A percentile compares a stretch with the other conserved stretches of the same genome.
Conservation (phyloP, 1,140 invertebrate genomes). For the Chionoecetes opilio region DNA sequence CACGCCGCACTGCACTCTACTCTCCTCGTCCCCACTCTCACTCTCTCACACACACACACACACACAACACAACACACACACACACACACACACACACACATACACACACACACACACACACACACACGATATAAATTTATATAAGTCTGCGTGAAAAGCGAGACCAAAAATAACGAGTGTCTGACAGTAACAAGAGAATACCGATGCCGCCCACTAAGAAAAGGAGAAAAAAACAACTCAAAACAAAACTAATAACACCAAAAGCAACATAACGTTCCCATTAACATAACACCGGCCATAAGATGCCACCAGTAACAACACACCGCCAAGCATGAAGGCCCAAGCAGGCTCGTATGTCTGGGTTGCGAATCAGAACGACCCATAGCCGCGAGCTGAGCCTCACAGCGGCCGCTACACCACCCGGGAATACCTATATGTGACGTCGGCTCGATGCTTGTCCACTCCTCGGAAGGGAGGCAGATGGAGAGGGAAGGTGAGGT, state of each 20-base stretch:
- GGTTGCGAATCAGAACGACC: conserved; percentile 6
- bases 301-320: not conserved
- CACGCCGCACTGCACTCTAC: too few species aligned
- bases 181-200: too few species aligned
- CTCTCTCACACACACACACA: conserved; percentile 27
- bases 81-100: conserved; percentile 27
- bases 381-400: not conserved
- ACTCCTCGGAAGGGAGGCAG: not conserved
- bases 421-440: not conserved
- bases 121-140: too few species aligned
- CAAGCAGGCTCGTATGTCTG: not conserved
- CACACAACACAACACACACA: conserved; percentile 27
- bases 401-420: not conserved
- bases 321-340: not conserved
- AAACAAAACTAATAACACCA: not conserved
- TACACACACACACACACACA: not conserved
- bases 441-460: too few species aligned
- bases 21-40: too few species aligned
- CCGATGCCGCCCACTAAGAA: too few species aligned
- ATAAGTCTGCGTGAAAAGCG: too few species aligned
- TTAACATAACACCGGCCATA: not conserved
- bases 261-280: not conserved
- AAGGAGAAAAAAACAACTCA: not conserved
- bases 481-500: not conserved
- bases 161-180: too few species aligned